phyloP scores from a whole-genome alignment of 2,113 vertebrate species.

The Archilochus colubris region DNA sequence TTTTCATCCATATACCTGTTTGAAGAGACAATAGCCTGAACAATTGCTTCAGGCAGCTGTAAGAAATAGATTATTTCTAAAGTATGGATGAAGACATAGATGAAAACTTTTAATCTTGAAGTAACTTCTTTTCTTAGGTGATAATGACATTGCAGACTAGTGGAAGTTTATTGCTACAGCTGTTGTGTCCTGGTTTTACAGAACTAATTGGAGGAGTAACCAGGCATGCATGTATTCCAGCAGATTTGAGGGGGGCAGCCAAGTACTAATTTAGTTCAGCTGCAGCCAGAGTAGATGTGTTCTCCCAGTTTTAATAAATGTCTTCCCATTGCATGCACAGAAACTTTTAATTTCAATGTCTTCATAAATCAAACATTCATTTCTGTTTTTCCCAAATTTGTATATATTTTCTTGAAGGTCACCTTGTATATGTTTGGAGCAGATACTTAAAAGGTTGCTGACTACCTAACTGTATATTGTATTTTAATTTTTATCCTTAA shows the following conservation, averaged over 20 bases:
- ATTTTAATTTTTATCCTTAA: neutral
- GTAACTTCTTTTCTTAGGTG: neutral
- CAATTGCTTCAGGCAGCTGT: neutral
- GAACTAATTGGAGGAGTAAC: conserved; percentile 46
- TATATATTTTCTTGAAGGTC: neutral
- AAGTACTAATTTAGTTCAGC: conserved; percentile 57
- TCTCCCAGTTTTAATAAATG: conserved; percentile 36
- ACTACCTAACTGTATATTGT: neutral
- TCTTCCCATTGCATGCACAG: conserved; percentile 6
- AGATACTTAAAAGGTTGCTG: neutral
- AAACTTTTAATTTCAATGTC: neutral
- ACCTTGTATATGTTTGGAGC: neutral
- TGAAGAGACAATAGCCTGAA: neutral
- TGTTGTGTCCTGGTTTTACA: conserved; percentile 22
- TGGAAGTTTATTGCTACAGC: conserved; percentile 6
- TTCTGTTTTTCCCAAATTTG: neutral
- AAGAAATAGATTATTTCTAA: neutral
- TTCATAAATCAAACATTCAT: neutral
- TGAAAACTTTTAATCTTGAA: neutral
- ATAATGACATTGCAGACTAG: neutral
- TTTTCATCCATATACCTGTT: neutral
- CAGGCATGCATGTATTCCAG: neutral
- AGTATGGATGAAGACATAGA: neutral
- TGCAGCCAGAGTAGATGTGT: conserved; percentile 6
- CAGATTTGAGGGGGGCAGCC: conserved; percentile 35